A percentile compares a stretch with the other conserved stretches of the same genome.
phyloP scores from a whole-genome alignment of 2,797 vertebrate species.

The Anabacerthia variegaticeps region DNA sequence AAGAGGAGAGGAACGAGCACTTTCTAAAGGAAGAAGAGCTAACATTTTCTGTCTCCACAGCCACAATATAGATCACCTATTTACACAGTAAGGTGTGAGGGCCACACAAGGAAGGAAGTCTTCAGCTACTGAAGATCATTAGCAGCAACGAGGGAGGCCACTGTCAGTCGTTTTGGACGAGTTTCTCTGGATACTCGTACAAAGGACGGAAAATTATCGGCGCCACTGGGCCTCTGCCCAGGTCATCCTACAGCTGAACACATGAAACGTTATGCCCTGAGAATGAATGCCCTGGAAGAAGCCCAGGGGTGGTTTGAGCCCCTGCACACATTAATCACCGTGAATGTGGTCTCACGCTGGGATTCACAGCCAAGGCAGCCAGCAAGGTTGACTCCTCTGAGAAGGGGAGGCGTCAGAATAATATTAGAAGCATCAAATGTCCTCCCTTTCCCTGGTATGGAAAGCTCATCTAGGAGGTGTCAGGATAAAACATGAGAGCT shows the following conservation, averaged over 20 bases:
- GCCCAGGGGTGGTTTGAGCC: conserved; percentile 78
- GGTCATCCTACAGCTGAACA: conserved; percentile 86
- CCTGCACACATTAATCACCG: conserved; percentile 86
- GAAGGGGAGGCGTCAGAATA: conserved; percentile 81
- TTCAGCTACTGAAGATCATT: conserved; percentile 75
- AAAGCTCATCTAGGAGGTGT: conserved; percentile 88
- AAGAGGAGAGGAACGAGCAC: neutral
- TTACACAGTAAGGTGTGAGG: conserved; percentile 40
- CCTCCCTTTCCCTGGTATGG: conserved; percentile 77
- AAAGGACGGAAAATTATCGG: conserved; percentile 77
- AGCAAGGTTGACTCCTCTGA: conserved; percentile 70
- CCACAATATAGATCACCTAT: conserved; percentile 47
- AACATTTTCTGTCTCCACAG: conserved; percentile 30
- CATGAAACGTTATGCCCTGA: conserved; percentile 87
- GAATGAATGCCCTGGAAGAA: conserved; percentile 74
- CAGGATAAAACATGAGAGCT: conserved; percentile 85
- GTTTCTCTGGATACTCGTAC: conserved; percentile 72
- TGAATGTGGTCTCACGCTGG: conserved; percentile 68
- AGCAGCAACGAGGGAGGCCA: conserved; percentile 67
- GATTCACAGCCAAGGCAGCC: conserved; percentile 70
- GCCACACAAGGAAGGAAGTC: conserved; percentile 76
- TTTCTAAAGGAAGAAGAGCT: conserved; percentile 4
- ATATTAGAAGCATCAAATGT: conserved; percentile 84
- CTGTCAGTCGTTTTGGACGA: conserved; percentile 65
- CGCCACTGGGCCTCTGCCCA: conserved; percentile 82